Base-by-base conservation (phyloP, 2,888 invertebrate genomes). In the Ectropis crepuscularia region DNA sequence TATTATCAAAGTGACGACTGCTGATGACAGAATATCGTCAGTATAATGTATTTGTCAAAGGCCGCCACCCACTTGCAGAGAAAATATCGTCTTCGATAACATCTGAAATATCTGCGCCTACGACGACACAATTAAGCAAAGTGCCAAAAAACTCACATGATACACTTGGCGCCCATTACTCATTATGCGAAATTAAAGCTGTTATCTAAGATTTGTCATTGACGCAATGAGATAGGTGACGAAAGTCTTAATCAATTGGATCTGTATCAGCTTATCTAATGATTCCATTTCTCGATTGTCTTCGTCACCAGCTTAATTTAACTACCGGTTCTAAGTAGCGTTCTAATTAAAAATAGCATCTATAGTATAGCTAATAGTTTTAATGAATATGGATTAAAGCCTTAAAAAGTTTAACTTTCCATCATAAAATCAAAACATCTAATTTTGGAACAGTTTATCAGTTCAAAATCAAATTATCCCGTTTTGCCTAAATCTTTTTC, bases 121-220 rank as follows among this genome's bases (percentile, higher is more conserved):
- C 58, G 41, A 51, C 28, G 12, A 10, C 11, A 42, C 28, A 57
- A 36, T 36, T 37, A 42, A 43, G 12, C 41, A 10, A 57, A 53
- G 41, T 64, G 64, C 64, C 64, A 64, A 64, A 16, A 53, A 46
- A 28, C 50, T 60, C 64, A 64, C 60, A 64, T 64, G 64, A 55
- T 57, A 59, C 50, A 53, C 12, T 58, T 46, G 45, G 11, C 63
- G 53, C 36, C 45, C 37, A 49, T 64, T 64, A 55, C 55, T 64
- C 57, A 64, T 48, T 59, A 39, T 11, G 12, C 54, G 48, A 39
- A 59, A 50, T 53, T 46, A 63, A 57, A 55, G 47, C 12, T 10
- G 54, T 46, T 59, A 59, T 63, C 63, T 58, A 28, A 11, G 37
- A 61, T 55, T 61, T 53, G 58, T 59, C 58, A 54, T 45, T 45